A percentile compares a stretch with the other conserved stretches of the same genome.
These are phyloP conservation scores for Idris sp. DNA, from an alignment of 1,140 invertebrate species.

Conservation along the genomic window DNA sequence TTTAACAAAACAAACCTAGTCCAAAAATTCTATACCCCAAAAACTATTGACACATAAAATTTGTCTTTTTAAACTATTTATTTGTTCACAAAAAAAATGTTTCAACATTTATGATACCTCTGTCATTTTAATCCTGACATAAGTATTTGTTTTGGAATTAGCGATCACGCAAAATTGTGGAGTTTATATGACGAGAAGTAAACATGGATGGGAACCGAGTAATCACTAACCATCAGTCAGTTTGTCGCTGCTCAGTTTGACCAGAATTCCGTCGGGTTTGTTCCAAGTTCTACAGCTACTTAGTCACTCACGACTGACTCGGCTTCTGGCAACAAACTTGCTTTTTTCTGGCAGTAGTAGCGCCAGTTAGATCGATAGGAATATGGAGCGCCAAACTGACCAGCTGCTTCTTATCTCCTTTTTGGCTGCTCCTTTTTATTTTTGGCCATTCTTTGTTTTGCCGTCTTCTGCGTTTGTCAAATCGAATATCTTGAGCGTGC, in stretches of 20 bases:
- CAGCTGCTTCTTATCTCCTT: constrained; percentile 36
- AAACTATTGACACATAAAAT: no score
- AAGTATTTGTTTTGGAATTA: constrained; percentile 17
- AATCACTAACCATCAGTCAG: constrained; percentile 24
- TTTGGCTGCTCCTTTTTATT: neutral
- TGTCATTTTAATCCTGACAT: neutral
- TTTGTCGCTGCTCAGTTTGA: constrained; percentile 40
- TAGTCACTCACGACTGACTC: constrained; percentile 47
- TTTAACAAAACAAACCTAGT: no score
- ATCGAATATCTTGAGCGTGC: constrained; percentile 15
- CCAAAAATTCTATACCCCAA: no score
- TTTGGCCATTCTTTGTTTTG: constrained; percentile 2
- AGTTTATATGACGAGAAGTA: constrained; percentile 22
- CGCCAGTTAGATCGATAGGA: constrained; percentile 28
- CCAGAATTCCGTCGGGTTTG: constrained; percentile 36
- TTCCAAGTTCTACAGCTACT: constrained; percentile 45
- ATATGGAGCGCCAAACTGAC: constrained; percentile 19
- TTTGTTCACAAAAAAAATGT: no score
- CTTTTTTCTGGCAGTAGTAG: constrained; percentile 15
- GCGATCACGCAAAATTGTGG: constrained; percentile 19
- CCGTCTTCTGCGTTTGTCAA: constrained; percentile 12
- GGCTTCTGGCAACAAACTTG: constrained; percentile 26
- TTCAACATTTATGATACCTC: no score
- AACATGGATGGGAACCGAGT: constrained; percentile 19
- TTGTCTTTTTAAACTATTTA: no score